Base-by-base conservation (phyloP, 2,888 invertebrate genomes). In the Diachrysia chrysitis region DNA sequence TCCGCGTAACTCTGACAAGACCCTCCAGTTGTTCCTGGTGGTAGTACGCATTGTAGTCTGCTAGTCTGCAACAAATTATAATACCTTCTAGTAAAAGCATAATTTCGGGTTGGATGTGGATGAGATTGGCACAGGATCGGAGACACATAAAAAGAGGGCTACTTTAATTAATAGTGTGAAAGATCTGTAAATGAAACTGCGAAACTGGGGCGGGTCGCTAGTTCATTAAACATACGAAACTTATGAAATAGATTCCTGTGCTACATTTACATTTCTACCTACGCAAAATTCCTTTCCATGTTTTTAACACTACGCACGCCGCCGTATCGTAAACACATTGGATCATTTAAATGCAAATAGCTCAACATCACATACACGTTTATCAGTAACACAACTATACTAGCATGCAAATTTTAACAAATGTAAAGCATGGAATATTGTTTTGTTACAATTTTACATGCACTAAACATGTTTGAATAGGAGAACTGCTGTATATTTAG, bases 21-120 rank as follows among this genome's bases (percentile, higher is more conserved):
- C 99, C 99, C 85, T 99, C 99, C 42, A 98, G 93, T 75, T 97
- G 97, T 82, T 99, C 99, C 76, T 98, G 98, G 87, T 99, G 98
- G 88, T 98, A 98, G 87, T 97, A 98, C 1, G 98, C 97, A 42
- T 97, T 96, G 70, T 97, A 97, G 84, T 98, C 98, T 71, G 97
- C 95, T 89, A 98, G 97, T 83, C 98, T 98, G 90, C 72, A 94
- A 90, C 35, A 60, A 37, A 19, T 17, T 29, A 48, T 14, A 4
- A 35, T 42, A 57, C 14, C 14, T 21, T 14, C 42, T n/a, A 23
- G 23, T 21, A 2, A 32, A 32, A 32, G 32, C 32, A 2, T 10
- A 2, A 32, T 32, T 9, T 32, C 10, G 10, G 32, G 2, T 7
- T 32, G 10, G 32, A 32, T 32, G 29, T 32, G 32, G 10, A n/a